phyloP scores from a whole-genome alignment of 2,888 invertebrate species.

The Sinotaia quadrata region DNA sequence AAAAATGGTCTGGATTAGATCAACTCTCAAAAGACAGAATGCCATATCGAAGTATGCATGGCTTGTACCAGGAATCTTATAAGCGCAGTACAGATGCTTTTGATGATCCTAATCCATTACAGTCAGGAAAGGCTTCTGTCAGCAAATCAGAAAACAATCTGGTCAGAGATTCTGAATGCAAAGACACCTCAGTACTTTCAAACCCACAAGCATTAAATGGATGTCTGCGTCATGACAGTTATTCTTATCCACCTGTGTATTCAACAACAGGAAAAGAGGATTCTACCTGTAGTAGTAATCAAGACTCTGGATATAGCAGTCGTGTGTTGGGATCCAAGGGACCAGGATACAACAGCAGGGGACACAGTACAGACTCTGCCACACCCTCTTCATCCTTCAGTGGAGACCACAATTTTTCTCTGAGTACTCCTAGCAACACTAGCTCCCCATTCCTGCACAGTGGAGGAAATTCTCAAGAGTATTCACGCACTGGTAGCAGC shows the following conservation, averaged over 20 bases:
- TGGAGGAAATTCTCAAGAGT: conserved; percentile 8
- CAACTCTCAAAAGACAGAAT: conserved; percentile 18
- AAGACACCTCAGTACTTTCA: background rate
- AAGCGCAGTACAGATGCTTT: background rate
- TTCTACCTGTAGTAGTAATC: conserved; percentile 64
- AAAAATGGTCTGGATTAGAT: background rate
- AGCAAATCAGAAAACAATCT: conserved; percentile 29
- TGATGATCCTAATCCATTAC: background rate
- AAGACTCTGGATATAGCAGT: conserved; percentile 89
- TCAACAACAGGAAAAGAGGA: conserved; percentile 56
- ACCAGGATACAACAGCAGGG: conserved; percentile 59
- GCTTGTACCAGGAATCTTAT: background rate
- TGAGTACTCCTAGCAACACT: conserved; percentile 50
- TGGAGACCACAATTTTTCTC: conserved; percentile 51
- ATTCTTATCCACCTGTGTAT: conserved; percentile 23
- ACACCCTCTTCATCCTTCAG: conserved; percentile 66
- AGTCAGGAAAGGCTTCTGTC: background rate
- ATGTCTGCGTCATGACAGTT: conserved; percentile 36
- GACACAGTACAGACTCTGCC: conserved; percentile 42
- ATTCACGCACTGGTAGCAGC: background rate
- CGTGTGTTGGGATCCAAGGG: conserved; percentile 75
- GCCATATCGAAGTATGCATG: conserved; percentile 20
- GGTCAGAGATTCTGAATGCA: background rate
- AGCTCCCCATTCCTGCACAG: conserved; percentile 45
- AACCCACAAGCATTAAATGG: conserved; percentile 10